Evolutionary conservation across 2,888 invertebrate species (phyloP).

Genomic region (Vanessa cardui): DNA sequence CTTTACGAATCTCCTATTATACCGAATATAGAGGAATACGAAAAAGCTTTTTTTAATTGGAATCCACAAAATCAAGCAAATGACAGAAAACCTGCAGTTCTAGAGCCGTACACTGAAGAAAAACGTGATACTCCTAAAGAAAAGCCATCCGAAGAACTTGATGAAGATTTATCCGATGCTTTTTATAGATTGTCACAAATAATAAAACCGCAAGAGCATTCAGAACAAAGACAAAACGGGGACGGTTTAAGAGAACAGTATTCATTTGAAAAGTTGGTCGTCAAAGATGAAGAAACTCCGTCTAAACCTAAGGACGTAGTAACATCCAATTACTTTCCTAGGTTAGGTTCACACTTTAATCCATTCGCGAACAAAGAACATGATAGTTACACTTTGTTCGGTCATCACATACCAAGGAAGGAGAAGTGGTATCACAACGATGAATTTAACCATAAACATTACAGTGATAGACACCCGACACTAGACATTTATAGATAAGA

Average conservation of each 20-base stretch:
- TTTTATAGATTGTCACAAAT: conserved; percentile 28
- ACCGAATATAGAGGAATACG: conserved; percentile 23
- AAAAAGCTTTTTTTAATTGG: conserved; percentile 6
- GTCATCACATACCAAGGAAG: conserved; percentile 46
- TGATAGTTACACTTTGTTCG: conserved; percentile 45
- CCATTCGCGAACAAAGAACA: conserved; percentile 21
- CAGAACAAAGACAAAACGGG: conserved; percentile 37
- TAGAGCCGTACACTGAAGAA: conserved; percentile 7
- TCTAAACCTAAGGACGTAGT: conserved; percentile 29
- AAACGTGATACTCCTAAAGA: not conserved
- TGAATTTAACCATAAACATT: conserved; percentile 31
- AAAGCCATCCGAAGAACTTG: not conserved
- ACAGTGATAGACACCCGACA: conserved; percentile 25
- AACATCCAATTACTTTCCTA: conserved; percentile 1
- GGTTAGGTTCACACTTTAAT: not conserved
- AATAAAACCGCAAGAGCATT: conserved; percentile 23
- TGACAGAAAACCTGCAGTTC: not conserved
- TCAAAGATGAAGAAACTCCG: conserved; percentile 41
- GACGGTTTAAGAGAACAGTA: conserved; percentile 45
- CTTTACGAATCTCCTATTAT: conserved; percentile 31
- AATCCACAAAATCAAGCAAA: conserved; percentile 2
- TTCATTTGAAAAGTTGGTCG: conserved; percentile 1
- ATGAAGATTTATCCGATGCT: conserved; percentile 12
- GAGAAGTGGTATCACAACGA: conserved; percentile 47
- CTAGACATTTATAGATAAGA: conserved; percentile 31